Conservation (phyloP, 2,888 invertebrate genomes). For the Phortica magna region DNA sequence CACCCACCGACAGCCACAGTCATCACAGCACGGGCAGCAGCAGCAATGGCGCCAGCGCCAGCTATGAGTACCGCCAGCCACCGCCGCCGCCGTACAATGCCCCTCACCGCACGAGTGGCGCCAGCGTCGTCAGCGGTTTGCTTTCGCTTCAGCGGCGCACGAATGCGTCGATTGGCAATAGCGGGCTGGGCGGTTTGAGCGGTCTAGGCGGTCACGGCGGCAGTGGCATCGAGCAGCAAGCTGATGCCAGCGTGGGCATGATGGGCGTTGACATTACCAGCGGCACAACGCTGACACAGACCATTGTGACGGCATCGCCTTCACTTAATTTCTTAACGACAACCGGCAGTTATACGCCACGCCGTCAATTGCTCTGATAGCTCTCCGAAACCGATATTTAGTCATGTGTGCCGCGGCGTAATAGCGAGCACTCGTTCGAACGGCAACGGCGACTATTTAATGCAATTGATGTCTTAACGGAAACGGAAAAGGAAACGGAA, state of each 20-base stretch:
- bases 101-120: constrained; percentile 51
- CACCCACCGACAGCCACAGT: constrained; percentile 46
- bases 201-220: constrained; percentile 12
- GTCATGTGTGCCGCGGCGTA: background rate
- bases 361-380: constrained; percentile 66
- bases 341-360: constrained; percentile 57
- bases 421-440: background rate
- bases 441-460: background rate
- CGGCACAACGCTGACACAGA: constrained; percentile 48
- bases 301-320: constrained; percentile 65
- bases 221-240: background rate
- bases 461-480: background rate
- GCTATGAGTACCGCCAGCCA: constrained; percentile 63
- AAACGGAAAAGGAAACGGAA: too few species aligned
- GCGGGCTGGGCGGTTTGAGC: background rate
- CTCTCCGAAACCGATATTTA: constrained; percentile 26
- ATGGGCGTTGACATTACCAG: constrained; percentile 24
- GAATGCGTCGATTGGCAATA: constrained; percentile 2
- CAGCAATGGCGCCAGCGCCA: constrained; percentile 36
- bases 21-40: background rate
- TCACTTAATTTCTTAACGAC: constrained; percentile 65
- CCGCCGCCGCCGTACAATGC: constrained; percentile 65
- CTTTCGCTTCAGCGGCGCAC: constrained; percentile 43
- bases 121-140: constrained; percentile 33
- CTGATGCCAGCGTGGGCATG: constrained; percentile 3